Evolutionary conservation across 2,888 invertebrate genomes (phyloP), one percentile per base, ranked within the genome.

Genomic region (Masnerella sp.): DNA sequence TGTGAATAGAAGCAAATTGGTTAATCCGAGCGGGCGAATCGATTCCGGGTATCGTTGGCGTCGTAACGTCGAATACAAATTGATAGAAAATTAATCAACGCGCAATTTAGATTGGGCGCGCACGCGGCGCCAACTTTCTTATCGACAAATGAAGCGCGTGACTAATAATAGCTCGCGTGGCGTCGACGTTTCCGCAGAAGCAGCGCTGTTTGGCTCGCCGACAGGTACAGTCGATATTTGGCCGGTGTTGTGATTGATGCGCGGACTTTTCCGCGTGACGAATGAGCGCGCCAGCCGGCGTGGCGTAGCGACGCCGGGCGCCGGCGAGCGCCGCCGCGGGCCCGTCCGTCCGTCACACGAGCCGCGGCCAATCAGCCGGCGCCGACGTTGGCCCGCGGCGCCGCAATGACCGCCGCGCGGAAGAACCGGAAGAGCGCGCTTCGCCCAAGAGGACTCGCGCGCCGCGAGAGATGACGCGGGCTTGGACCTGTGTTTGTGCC

Each of bases 201-300:
- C 32, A 56, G 64, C 22, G 49, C 18, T 36, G 18, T 68, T 64
- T 68, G 49, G 42, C 17, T 30, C 14, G 9, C 36, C 40, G 25
- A 25, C 18, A 61, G 51, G 28, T 51, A 52, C 45, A 64, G 58
- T 65, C 59, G 58, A 64, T 73, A 58, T 49, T 62, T 22, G 51
- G 25, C 42, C 49, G 42, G 42, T 51, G 51, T 34, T 32, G 56
- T 62, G 54, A 74, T 64, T 64, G 61, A 74, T 51, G 64, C 36
- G 17, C 56, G 43, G 51, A 64, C 51, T 51, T 51, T 62, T 47
- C 28, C 51, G 20, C 34, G 47, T 68, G 74, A 68, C 52, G 54
- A 59, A 64, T 59, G 68, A 68, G 42, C n/a, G 20, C 25, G 32
- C 56, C 67, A 68, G 58, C 47, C 12, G 68, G 58, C 22, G 56